Evolutionary conservation across 2,113 vertebrate species (phyloP).

Genomic region (Carettochelys insculpta): DNA sequence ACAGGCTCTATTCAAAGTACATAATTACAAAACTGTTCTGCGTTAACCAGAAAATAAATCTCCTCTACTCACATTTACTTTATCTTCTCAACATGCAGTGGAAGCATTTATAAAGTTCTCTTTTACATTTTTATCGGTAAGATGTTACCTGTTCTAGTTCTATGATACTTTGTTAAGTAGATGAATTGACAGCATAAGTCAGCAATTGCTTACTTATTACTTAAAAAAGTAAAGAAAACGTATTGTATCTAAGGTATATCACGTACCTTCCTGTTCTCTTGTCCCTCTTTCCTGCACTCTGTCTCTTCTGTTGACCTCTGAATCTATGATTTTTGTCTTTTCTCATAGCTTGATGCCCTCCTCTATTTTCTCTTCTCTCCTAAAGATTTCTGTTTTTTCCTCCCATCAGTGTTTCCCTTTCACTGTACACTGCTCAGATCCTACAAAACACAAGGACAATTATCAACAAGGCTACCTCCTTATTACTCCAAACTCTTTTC

Average conservation of each 20-base stretch:
- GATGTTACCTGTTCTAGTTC: background rate
- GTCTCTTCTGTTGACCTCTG: background rate
- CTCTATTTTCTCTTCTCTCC: background rate
- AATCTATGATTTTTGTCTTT: background rate
- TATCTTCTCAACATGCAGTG: background rate
- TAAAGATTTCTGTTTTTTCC: background rate
- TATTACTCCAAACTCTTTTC: background rate
- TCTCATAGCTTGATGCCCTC: background rate
- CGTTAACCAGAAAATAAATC: background rate
- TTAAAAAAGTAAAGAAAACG: background rate
- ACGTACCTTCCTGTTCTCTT: background rate
- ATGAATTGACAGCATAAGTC: background rate
- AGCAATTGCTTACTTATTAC: background rate
- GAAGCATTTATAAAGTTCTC: background rate
- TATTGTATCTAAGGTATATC: background rate
- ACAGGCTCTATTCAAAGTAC: background rate
- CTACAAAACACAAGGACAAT: background rate
- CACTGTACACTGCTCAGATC: background rate
- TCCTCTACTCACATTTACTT: background rate
- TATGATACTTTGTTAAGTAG: background rate
- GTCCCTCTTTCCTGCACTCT: background rate
- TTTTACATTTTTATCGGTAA: background rate
- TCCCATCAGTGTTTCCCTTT: background rate
- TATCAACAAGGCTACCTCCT: background rate
- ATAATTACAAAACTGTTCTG: background rate